phyloP scores from a whole-genome alignment of 2,113 vertebrate genomes.

The Halcyon senegalensis region DNA sequence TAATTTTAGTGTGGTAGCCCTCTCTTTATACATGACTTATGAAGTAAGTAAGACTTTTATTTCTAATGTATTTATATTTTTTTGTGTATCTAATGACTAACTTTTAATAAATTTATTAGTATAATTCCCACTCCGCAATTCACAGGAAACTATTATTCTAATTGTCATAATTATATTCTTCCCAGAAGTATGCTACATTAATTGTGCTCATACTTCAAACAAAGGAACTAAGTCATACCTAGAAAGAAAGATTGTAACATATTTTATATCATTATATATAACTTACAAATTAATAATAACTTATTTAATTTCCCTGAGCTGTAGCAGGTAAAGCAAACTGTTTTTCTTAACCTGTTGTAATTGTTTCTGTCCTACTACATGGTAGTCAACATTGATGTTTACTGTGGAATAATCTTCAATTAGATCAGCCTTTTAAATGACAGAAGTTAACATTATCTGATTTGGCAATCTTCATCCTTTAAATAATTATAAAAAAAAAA shows the following conservation, averaged over 20 bases:
- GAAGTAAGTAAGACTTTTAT: conserved; percentile 82
- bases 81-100: background rate
- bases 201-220: background rate
- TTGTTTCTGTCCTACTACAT: background rate
- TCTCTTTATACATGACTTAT: conserved; percentile 93
- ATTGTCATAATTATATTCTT: background rate
- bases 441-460: background rate
- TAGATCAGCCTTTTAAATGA: background rate
- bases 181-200: background rate
- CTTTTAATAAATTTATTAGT: background rate
- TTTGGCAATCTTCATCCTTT: background rate
- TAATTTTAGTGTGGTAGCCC: conserved; percentile 89
- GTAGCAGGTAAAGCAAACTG: background rate
- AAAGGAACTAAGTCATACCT: background rate
- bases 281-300: background rate
- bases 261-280: background rate
- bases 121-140: background rate
- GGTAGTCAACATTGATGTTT: background rate
- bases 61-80: background rate
- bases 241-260: background rate
- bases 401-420: background rate
- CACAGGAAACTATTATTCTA: background rate
- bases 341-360: background rate
- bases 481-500: background rate
- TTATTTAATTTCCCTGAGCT: background rate